Conservation (phyloP, 2,113 vertebrate genomes). For the Trichechus manatus region DNA sequence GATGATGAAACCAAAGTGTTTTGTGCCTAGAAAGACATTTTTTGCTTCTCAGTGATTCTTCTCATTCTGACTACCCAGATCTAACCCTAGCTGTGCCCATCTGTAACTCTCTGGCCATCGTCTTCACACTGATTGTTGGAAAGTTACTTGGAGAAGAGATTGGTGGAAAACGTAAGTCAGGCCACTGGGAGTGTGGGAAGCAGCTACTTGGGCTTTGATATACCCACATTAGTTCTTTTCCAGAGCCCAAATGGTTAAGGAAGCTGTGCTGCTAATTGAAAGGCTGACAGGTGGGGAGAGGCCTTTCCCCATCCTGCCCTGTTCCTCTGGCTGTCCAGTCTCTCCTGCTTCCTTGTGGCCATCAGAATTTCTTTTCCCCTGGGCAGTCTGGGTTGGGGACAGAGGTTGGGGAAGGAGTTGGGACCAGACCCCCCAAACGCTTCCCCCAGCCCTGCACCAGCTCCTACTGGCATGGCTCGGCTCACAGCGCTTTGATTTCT, state of each 20-base stretch:
- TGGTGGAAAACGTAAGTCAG: constrained; percentile 94
- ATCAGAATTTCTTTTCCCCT: background rate
- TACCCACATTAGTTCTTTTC: background rate
- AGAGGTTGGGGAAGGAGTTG: background rate
- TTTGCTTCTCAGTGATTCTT: constrained; percentile 59
- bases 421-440: background rate
- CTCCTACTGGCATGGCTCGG: background rate
- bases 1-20: background rate
- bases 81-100: constrained; percentile 95
- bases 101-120: constrained; percentile 95
- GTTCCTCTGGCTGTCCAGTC: background rate
- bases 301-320: background rate
- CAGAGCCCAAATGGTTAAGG: background rate
- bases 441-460: background rate
- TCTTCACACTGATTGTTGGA: constrained; percentile 94
- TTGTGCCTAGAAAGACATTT: constrained; percentile 45
- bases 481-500: background rate
- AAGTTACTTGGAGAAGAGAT: constrained; percentile 95
- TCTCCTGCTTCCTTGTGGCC: background rate
- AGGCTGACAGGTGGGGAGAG: background rate
- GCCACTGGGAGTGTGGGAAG: background rate
- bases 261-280: background rate
- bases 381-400: background rate
- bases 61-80: constrained; percentile 86
- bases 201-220: background rate